phyloP scores from a whole-genome alignment of 2,888 invertebrate species.

The Antitype chi region DNA sequence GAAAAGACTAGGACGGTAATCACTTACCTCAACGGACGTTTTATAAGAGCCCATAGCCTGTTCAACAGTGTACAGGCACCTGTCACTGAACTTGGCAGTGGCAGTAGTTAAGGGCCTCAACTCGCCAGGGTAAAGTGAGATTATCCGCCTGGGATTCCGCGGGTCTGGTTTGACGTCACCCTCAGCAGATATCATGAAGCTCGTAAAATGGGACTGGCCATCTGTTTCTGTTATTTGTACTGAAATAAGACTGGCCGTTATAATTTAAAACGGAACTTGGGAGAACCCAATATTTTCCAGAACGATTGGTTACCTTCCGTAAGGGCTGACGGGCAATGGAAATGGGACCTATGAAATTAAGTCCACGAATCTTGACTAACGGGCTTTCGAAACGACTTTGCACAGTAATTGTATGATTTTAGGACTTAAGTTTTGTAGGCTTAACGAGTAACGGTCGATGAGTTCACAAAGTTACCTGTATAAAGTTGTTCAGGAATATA shows the following conservation, averaged over 20 bases:
- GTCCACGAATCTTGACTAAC: not conserved
- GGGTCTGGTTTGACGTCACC: conserved; percentile 82
- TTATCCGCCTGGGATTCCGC: conserved; percentile 78
- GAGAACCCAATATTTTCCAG: not conserved
- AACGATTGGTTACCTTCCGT: not conserved
- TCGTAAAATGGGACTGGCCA: conserved; percentile 79
- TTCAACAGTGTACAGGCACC: conserved; percentile 84
- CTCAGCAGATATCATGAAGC: conserved; percentile 86
- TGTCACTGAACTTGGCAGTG: conserved; percentile 82
- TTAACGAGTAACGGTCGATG: not conserved
- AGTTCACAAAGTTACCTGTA: conserved; percentile 72
- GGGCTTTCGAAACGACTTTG: not conserved
- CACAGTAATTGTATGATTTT: not conserved
- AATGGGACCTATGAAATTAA: not conserved
- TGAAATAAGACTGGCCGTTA: conserved; percentile 54
- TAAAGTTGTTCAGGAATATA: conserved; percentile 86
- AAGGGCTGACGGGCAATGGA: not conserved
- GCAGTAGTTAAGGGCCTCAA: conserved; percentile 75
- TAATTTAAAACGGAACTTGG: not conserved
- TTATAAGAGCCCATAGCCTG: conserved; percentile 79
- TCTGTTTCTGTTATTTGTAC: conserved; percentile 82
- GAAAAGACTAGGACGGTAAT: not conserved
- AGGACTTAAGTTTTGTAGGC: too few relatives aligned
- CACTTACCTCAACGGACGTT: conserved; percentile 79
- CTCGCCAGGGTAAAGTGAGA: conserved; percentile 79